Evolutionary conservation across 2,113 vertebrate species (phyloP), one percentile per base, ranked within the genome.

Genomic region (Poeciliopsis prolifica): DNA sequence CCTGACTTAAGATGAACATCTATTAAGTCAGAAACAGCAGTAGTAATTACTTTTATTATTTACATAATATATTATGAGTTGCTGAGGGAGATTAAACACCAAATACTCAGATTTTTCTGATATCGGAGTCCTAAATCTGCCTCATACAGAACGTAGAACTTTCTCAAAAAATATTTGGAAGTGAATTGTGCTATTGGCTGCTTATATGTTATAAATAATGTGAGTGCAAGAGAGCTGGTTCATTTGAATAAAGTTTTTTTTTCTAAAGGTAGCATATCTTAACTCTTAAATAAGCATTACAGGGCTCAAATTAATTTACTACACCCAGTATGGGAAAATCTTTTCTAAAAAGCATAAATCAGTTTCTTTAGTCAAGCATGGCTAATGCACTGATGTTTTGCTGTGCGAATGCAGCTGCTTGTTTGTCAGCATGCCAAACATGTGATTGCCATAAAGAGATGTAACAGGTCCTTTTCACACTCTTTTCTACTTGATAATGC

Each of bases 191-290:
- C 87, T 79, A 80, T 65, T 87, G 78, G 88, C 81, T 87, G 70
- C 87, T 44, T 33, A 87, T 90, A 72, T 83, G 87, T 88, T 80
- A 87, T 35, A 35, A 35, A 87, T 82, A 79, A 89, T 72, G 70
- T 79, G 75, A 42, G 29, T 70, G 37, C 72, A 75, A 63, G 65
- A 30, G 70, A 62, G 75, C 31, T 80, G 68, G 77, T 85, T 88
- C 78, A 81, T 63, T 79, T 79, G 58, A 77, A 69, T 75, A 79
- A 78, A 54, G 80, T 15, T 4, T 37, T 77, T 72, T 78, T 28
- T 81, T 65, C 75, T 31, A 33, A 70, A 13, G 64, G 13, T 70
- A 44, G 70, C 78, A 80, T 73, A 82, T 70, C 78, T 58, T 31
- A 72, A 81, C 78, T 61, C 64, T 84, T 85, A 85, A 82, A 77